Evolutionary conservation across 2,888 invertebrate species (phyloP).

Genomic region (Spodoptera exigua): DNA sequence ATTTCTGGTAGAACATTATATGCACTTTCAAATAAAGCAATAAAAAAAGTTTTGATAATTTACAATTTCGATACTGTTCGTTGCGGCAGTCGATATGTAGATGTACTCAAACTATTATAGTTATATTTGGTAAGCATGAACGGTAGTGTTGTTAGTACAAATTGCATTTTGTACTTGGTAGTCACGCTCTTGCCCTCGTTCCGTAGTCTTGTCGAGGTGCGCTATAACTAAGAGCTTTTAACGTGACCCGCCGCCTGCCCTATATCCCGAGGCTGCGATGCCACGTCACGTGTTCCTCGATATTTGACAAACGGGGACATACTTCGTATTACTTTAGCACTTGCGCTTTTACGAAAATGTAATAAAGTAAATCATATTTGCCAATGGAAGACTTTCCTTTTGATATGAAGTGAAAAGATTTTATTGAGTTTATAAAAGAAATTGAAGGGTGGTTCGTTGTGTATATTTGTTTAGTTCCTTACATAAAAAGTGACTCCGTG

Average conservation of each 20-base stretch:
- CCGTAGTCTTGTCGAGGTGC: slow-evolving; percentile 66
- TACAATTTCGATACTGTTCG: too few species aligned
- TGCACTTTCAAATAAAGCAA: too few species aligned
- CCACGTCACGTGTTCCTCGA: slow-evolving; percentile 60
- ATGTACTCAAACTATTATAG: slow-evolving; percentile 13
- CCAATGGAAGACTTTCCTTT: slow-evolving; percentile 27
- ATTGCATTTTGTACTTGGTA: slow-evolving; percentile 57
- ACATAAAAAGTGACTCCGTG: slow-evolving; percentile 2
- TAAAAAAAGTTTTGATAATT: too few species aligned
- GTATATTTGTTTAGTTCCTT: slow-evolving; percentile 17
- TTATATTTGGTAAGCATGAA: slow-evolving; percentile 38
- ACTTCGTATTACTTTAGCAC: slow-evolving; percentile 31
- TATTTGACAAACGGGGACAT: slow-evolving; percentile 58
- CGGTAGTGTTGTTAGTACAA: slow-evolving; percentile 49
- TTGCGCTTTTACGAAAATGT: slow-evolving; percentile 28
- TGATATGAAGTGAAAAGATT: slow-evolving; percentile 25
- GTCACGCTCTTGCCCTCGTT: slow-evolving; percentile 77
- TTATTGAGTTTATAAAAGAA: slow-evolving; percentile 30
- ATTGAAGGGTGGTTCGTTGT: slow-evolving; percentile 10
- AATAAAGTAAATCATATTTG: slow-evolving; percentile 44
- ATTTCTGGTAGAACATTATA: too few species aligned
- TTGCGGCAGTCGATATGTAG: too few species aligned
- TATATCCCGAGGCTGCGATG: slow-evolving; percentile 76
- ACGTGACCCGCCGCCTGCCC: slow-evolving; percentile 78
- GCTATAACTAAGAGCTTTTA: slow-evolving; percentile 81